Base-by-base conservation (phyloP, 2,888 invertebrate species). In the Hoplodrina ambigua region DNA sequence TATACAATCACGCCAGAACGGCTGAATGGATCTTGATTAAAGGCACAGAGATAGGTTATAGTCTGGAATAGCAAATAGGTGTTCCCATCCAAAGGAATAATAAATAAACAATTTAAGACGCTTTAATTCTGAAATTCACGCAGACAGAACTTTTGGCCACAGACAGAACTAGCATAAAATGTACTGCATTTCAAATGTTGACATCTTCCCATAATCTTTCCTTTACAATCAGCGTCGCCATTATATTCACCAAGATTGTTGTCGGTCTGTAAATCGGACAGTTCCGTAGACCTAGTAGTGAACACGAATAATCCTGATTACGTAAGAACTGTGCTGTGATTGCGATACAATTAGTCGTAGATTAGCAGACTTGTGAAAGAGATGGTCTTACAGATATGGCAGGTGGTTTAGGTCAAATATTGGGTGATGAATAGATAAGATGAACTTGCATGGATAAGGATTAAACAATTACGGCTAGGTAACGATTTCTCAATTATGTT, bases 311-410 rank as follows among this genome's bases (percentile, higher is more conserved):
- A 72, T 74, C 54, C 50, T 55, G 15, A 33, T 75, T 50, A 59
- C n/a, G 37, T 46, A 46, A 60, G 19, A 7, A 59, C 17, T 56
- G 11, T 17, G 13, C 8, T 30, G 8, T 46, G 25, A 44, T 59
- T 67, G 25, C 30, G 5, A 55, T 46, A 50, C 19, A 41, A 44
- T 44, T 44, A 66, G 50, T 44, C 50, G 19, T 55, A 25, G n/a
- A 41, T 4, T 37, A 44, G 10, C 2, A 7, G 13, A n/a, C 25
- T 67, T 75, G 58, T 44, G 75, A 74, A 74, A 66, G 46, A 52
- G 10, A 57, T 30, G 15, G 33, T 37, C 25, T 25, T 46, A 60
- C 10, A 44, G 6, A 59, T 44, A 11, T 44, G 11, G 33, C 5
- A 33, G 44, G 33, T 25, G 25, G 11, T 20, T 11, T 11, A 33